Evolutionary conservation across 23 tunicate genomes (phyloP).

Genomic region (Corella eumyota): DNA sequence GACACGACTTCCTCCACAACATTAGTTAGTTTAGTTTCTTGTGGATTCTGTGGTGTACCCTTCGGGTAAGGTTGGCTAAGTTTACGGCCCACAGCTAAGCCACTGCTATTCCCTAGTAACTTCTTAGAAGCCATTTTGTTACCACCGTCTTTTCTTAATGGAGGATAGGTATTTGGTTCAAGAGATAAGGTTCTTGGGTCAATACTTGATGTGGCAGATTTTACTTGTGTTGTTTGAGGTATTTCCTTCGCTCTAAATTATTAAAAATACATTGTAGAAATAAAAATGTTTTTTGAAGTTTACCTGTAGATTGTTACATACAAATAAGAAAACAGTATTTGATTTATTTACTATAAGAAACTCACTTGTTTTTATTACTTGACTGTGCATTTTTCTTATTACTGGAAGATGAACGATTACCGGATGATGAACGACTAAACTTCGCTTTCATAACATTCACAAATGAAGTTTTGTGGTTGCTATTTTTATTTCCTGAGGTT

Average conservation of each 20-base stretch:
- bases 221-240: not conserved
- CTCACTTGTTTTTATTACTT: too few relatives aligned
- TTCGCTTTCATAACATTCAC: conserved; percentile 64
- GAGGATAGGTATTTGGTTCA: conserved; percentile 43
- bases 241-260: not conserved
- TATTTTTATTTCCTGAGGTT: conserved; percentile 1
- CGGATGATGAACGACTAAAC: conserved; percentile 26
- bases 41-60: not conserved
- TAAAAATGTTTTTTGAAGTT: not conserved
- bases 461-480: conserved; percentile 25
- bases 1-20: conserved; percentile 39
- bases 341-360: too few relatives aligned
- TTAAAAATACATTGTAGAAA: not conserved
- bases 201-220: conserved; percentile 34
- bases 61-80: conserved; percentile 63
- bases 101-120: conserved; percentile 26
- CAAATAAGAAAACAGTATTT: not conserved
- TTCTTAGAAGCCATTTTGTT: conserved; percentile 13
- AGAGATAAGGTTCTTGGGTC: conserved; percentile 69
- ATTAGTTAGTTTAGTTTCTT: not conserved
- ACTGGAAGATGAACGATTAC: too few relatives aligned
- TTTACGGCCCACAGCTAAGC: conserved; percentile 52
- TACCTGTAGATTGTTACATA: not conserved
- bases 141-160: conserved; percentile 14
- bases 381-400: too few relatives aligned